These are phyloP conservation scores for Mylabris sibirica DNA, from an alignment of 2,888 invertebrate genomes.

Conservation along the genomic window DNA sequence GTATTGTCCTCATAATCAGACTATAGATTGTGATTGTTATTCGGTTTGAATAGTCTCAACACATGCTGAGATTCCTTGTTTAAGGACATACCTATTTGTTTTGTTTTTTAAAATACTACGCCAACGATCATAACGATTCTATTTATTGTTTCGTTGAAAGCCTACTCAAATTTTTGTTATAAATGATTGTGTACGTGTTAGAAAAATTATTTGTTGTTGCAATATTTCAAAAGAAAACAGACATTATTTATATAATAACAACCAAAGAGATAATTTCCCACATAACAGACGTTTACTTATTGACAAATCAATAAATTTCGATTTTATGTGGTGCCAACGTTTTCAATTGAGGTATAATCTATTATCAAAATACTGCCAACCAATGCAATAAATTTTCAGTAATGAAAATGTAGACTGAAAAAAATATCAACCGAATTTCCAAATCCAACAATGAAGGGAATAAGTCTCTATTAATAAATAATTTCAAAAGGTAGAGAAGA, in stretches of 20 bases:
- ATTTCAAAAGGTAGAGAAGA: neutral
- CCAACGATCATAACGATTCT: neutral
- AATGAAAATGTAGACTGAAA: slow-evolving; percentile 30
- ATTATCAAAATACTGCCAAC: slow-evolving; percentile 12
- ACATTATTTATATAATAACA: neutral
- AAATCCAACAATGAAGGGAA: neutral
- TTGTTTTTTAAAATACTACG: slow-evolving; percentile 15
- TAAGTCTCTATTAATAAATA: neutral
- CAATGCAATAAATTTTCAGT: slow-evolving; percentile 39
- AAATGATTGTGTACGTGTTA: neutral
- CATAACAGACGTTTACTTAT: neutral
- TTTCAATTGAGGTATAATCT: slow-evolving; percentile 11
- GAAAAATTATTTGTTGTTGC: neutral
- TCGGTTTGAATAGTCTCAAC: slow-evolving; percentile 29
- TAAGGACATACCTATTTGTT: slow-evolving; percentile 34
- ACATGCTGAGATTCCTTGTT: slow-evolving; percentile 41
- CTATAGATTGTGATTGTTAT: slow-evolving; percentile 37
- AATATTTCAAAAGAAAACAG: neutral
- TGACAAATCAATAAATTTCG: slow-evolving; percentile 4
- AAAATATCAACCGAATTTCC: neutral
- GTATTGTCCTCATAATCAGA: slow-evolving; percentile 38
- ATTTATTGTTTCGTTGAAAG: neutral
- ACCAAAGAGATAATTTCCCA: neutral
- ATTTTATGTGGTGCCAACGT: slow-evolving; percentile 32
- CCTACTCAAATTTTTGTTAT: neutral